Conservation (phyloP, 2,888 invertebrate species). For the Eristalis tenax region DNA sequence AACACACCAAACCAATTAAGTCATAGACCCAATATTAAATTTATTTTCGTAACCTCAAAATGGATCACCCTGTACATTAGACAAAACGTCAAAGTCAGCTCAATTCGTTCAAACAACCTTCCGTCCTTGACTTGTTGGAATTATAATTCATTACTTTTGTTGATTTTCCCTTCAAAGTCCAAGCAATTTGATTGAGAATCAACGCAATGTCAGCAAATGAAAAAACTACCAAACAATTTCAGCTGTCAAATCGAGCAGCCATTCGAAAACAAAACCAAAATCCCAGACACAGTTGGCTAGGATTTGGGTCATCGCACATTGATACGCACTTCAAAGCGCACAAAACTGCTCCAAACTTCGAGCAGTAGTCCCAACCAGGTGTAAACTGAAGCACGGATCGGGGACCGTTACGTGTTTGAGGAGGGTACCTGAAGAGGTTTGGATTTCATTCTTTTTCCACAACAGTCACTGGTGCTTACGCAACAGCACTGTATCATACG, state of each 20-base stretch:
- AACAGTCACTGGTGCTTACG: conserved; percentile 16
- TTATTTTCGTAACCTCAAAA: too few species aligned
- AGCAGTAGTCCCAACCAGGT: conserved; percentile 1
- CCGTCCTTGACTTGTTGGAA: background rate
- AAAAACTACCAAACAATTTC: conserved; percentile 2
- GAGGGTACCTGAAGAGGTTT: conserved; percentile 1
- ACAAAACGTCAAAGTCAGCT: too few species aligned
- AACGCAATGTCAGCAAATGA: background rate
- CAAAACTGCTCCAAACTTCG: background rate
- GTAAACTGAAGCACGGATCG: conserved; percentile 32
- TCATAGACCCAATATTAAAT: too few species aligned
- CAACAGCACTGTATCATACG: conserved; percentile 22
- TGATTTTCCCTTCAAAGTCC: background rate
- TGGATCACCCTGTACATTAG: too few species aligned
- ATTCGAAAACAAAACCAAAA: conserved; percentile 6
- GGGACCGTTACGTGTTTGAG: conserved; percentile 23
- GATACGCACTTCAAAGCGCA: background rate
- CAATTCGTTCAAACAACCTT: too few species aligned
- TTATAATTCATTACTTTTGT: background rate
- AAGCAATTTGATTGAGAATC: background rate
- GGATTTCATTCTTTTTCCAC: conserved; percentile 56
- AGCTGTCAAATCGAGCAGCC: conserved; percentile 27
- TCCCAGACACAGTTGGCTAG: background rate
- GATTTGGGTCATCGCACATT: too few species aligned
- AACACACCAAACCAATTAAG: too few species aligned